Evolutionary conservation across 92 coral and sea anemone species (phyloP), one percentile per base, ranked within the genome.

Genomic region (Porites cylindrica): DNA sequence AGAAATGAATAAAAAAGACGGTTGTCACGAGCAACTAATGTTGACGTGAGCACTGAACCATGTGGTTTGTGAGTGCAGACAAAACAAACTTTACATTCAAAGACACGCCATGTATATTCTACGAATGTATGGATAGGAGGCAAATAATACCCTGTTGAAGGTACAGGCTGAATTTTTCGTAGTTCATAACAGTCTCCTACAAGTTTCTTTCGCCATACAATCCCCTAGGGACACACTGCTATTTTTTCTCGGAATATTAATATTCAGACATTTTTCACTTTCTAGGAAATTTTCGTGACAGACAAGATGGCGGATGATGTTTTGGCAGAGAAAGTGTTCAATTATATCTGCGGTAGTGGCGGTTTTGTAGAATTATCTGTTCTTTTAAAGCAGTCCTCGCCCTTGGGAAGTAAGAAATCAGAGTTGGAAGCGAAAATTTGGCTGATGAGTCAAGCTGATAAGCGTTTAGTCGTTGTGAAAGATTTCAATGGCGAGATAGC

Each of bases 331-430:
- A 88, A 88, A 18, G 79, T 88, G 23, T 88, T 88, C 54, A 88
- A 88, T 60, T 88, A 66, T 77, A 51, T 88, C 58, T 66, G 80
- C 70, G 68, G 71, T 19, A 67, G 66, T 16, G 88, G 91, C 7
- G 88, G 91, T 7, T 83, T 65, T 58, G 26, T 76, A 38, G 16
- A 58, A 50, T 47, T 88, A 17, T 19, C 38, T 11, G 76, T 29
- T 8, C 88, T 88, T 76, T 74, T n/a, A 10, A 50, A 76, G 18
- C 72, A 54, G 8, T 82, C 91, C 1, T 88, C 91, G 12, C 91
- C 91, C 6, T 51, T 88, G 65, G 77, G 65, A 14, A 76, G 24
- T 29, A 18, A 13, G 32, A 65, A 52, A 38, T 43, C 88, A 8
- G 74, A 67, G 26, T 29, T 60, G 24, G 79, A 61, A 4, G 82